Conservation (phyloP, 2,888 invertebrate genomes). For the Pediacus dermestoides region DNA sequence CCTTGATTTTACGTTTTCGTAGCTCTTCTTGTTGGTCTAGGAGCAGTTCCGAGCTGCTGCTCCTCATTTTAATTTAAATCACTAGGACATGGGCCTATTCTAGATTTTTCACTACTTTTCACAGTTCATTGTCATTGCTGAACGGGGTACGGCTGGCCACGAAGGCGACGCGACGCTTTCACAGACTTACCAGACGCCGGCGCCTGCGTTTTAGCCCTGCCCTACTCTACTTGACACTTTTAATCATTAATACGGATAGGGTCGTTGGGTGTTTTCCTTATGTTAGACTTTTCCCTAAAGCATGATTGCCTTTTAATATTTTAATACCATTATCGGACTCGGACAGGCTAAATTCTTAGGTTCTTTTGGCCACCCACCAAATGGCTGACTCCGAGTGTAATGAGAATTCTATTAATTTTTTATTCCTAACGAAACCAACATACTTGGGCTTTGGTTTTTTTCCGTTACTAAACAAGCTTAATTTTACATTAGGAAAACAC, state of each 20-base stretch:
- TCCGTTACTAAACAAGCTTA: no score
- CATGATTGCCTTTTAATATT: conserved; percentile 1
- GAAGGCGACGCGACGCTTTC: conserved; percentile 9
- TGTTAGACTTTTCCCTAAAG: neutral
- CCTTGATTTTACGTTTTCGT: conserved; percentile 59
- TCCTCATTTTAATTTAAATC: conserved; percentile 56
- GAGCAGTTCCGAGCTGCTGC: conserved; percentile 74
- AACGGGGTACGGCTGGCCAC: conserved; percentile 14
- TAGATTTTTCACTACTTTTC: conserved; percentile 12
- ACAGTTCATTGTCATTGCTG: conserved; percentile 26
- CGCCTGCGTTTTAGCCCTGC: conserved; percentile 23
- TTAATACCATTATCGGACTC: neutral
- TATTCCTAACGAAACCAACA: neutral
- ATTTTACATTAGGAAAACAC: no score
- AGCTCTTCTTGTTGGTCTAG: conserved; percentile 71
- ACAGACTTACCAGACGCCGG: conserved; percentile 15
- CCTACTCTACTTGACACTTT: conserved; percentile 28
- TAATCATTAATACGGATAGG: conserved; percentile 28
- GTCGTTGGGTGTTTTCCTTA: conserved; percentile 13
- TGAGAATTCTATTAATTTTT: neutral
- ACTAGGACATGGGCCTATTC: conserved; percentile 42
- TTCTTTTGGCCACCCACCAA: no score
- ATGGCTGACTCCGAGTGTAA: neutral
- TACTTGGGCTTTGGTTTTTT: neutral
- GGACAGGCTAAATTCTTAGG: no score